These are phyloP conservation scores for Psittacula cyanocephala DNA, from an alignment of 2,113 vertebrate genomes.

Conservation along the genomic window DNA sequence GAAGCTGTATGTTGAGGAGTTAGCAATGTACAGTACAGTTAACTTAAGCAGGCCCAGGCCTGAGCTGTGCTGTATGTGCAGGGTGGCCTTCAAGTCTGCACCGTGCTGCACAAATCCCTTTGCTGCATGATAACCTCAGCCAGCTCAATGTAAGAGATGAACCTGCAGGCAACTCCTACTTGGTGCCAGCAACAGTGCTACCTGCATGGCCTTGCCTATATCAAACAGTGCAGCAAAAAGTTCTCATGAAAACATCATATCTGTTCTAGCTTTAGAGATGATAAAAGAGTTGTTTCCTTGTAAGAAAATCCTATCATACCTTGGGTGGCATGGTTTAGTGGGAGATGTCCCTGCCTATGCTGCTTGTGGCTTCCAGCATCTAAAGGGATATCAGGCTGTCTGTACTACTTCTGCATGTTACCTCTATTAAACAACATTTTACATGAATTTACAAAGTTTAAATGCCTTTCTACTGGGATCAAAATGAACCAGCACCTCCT, in stretches of 20 bases:
- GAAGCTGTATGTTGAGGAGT: neutral
- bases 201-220: neutral
- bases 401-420: neutral
- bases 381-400: neutral
- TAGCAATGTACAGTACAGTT: neutral
- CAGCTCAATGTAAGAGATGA: neutral
- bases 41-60: neutral
- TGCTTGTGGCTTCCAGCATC: accelerated
- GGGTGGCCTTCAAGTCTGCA: accelerated
- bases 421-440: neutral
- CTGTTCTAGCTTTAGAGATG: neutral
- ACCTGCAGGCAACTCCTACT: neutral
- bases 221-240: accelerated
- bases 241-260: neutral
- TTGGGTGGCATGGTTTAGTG: too few relatives aligned
- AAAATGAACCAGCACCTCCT: neutral
- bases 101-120: accelerated
- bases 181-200: accelerated
- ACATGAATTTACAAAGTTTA: neutral
- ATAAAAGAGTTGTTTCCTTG: neutral
- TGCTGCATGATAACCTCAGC: neutral
- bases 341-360: neutral
- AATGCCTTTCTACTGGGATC: neutral
- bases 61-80: neutral
- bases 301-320: neutral